Evolutionary conservation across 2,888 invertebrate species (phyloP).

Genomic region (Anthophora plumipes): DNA sequence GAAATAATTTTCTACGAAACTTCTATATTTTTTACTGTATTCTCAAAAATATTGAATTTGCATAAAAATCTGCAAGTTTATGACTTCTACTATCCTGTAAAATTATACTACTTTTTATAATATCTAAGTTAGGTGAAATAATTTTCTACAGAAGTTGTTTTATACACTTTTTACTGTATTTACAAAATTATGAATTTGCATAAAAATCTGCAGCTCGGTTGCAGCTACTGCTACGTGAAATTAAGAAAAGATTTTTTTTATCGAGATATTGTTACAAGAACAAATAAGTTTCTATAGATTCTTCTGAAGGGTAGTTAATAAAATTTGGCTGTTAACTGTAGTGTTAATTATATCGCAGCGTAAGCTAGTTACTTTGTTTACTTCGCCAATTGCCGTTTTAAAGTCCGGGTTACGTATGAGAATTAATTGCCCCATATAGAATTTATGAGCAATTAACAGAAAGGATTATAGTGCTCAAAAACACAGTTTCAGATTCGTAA

Average conservation of each 20-base stretch:
- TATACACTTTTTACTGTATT: too few species aligned
- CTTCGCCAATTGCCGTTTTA: not conserved
- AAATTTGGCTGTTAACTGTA: not conserved
- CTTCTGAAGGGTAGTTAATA: not conserved
- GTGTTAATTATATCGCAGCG: not conserved
- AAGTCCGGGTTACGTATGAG: not conserved
- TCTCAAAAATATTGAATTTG: too few species aligned
- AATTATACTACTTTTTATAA: too few species aligned
- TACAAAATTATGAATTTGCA: too few species aligned
- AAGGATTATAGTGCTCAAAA: constrained; percentile 28
- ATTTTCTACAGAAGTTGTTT: too few species aligned
- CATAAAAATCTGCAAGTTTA: too few species aligned
- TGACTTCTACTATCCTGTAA: too few species aligned
- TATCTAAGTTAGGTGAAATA: too few species aligned
- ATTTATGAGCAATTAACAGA: constrained; percentile 48
- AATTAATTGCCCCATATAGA: constrained; percentile 15
- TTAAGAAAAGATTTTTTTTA: not conserved
- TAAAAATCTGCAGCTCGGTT: too few species aligned
- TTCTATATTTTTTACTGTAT: too few species aligned
- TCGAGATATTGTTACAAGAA: too few species aligned
- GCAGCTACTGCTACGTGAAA: not conserved
- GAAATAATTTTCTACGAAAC: too few species aligned
- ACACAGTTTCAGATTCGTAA: constrained; percentile 27
- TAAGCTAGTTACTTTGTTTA: not conserved
- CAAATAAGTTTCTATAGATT: fast-evolving